A percentile compares a stretch with the other conserved stretches of the same genome.
Evolutionary conservation across 2,113 vertebrate genomes (phyloP).

Genomic region (Plecturocebus donacophilus): DNA sequence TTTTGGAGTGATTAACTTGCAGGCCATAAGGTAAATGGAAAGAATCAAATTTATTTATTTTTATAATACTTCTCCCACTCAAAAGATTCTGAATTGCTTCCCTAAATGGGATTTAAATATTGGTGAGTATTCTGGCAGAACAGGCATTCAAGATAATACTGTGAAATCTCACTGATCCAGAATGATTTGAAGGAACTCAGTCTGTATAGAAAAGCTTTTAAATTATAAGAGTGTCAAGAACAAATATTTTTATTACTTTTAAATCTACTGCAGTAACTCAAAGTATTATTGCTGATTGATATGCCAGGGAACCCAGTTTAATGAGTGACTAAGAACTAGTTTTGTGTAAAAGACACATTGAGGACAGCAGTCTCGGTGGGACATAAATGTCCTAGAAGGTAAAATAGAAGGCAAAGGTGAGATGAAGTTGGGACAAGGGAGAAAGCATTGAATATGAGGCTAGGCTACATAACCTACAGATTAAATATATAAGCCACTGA

Average conservation of each 20-base stretch:
- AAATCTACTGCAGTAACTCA: background rate
- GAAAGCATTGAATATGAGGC: background rate
- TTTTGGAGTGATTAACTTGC: conserved; percentile 79
- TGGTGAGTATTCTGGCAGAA: conserved; percentile 30
- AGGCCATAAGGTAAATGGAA: conserved; percentile 74
- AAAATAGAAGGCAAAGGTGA: background rate
- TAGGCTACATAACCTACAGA: background rate
- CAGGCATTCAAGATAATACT: conserved; percentile 41
- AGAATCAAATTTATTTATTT: conserved; percentile 70
- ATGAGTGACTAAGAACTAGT: background rate
- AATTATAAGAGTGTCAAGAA: conserved; percentile 46
- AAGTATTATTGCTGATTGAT: background rate
- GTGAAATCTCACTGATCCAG: conserved; percentile 54
- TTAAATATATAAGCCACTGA: background rate
- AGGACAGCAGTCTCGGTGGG: background rate
- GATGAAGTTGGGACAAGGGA: background rate
- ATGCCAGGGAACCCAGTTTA: background rate
- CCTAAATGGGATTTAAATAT: conserved; percentile 58
- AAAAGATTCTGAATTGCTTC: conserved; percentile 60
- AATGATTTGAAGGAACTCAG: conserved; percentile 24
- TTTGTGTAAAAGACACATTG: background rate
- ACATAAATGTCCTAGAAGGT: background rate
- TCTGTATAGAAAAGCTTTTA: conserved; percentile 2
- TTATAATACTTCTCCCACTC: conserved; percentile 57
- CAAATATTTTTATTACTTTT: conserved; percentile 50